Evolutionary conservation across 2,113 vertebrate species (phyloP).

Genomic region (Zootoca vivipara): DNA sequence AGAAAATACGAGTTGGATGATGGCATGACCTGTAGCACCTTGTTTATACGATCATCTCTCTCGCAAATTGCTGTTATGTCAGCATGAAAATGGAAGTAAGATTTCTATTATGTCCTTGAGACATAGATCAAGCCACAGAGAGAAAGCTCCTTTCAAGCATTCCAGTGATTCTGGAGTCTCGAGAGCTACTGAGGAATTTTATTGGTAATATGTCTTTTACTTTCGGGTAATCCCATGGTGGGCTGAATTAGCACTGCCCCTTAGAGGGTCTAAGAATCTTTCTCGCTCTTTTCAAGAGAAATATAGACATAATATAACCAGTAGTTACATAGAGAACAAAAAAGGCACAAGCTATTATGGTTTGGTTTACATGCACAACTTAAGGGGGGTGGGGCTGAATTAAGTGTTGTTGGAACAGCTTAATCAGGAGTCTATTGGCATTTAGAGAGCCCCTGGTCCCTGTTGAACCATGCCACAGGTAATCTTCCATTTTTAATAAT

Average conservation of each 20-base stretch:
- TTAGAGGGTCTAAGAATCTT: neutral
- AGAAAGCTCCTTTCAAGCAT: conserved; percentile 43
- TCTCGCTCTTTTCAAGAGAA: neutral
- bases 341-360: neutral
- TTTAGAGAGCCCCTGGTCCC: neutral
- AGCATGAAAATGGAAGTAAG: conserved; percentile 57
- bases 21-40: conserved; percentile 36
- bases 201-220: neutral
- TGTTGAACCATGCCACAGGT: neutral
- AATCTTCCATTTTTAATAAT: neutral
- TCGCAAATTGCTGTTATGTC: conserved; percentile 38
- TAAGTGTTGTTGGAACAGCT: neutral
- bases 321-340: neutral
- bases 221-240: neutral
- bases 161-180: conserved; percentile 43
- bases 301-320: neutral
- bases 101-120: conserved; percentile 60
- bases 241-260: neutral
- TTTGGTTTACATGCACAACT: neutral
- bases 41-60: conserved; percentile 48
- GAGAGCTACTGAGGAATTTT: neutral
- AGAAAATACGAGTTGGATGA: neutral
- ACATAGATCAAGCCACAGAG: conserved; percentile 57
- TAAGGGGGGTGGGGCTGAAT: neutral
- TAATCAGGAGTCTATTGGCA: neutral